phyloP scores from a whole-genome alignment of 2,888 invertebrate genomes.

The Tolmerus cingulatus region DNA sequence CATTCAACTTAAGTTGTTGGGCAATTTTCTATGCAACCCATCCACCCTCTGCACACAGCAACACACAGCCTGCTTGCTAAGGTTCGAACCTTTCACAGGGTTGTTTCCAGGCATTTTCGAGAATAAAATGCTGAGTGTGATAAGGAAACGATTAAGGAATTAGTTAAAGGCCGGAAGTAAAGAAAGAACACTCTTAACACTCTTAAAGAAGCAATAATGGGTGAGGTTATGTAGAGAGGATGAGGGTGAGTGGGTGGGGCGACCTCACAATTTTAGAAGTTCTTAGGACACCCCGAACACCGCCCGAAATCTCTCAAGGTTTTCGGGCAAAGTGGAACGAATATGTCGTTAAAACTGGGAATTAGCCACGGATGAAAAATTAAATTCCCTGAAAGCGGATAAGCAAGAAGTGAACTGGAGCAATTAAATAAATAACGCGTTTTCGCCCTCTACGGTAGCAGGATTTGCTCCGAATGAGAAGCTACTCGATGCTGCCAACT shows the following conservation, averaged over 20 bases:
- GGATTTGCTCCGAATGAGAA: background rate
- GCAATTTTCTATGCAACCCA: background rate
- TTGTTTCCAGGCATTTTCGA: background rate
- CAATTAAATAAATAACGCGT: background rate
- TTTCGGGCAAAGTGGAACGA: background rate
- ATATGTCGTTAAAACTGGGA: background rate
- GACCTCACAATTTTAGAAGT: background rate
- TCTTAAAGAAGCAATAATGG: background rate
- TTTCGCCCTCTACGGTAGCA: background rate
- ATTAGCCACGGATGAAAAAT: background rate
- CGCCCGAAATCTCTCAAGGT: background rate
- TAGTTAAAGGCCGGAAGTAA: background rate
- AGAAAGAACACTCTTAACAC: background rate
- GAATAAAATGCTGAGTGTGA: background rate
- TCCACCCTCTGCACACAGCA: background rate
- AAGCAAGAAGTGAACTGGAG: background rate
- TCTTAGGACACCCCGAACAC: background rate
- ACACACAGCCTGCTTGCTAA: background rate
- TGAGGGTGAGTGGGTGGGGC: background rate
- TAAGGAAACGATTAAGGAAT: background rate
- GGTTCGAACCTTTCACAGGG: background rate
- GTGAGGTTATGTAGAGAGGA: background rate
- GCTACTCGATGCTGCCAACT: background rate
- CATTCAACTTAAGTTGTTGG: background rate
- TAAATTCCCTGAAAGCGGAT: background rate